Conservation (phyloP, 2,797 vertebrate genomes). For the Periophthalmus magnuspinnatus region DNA sequence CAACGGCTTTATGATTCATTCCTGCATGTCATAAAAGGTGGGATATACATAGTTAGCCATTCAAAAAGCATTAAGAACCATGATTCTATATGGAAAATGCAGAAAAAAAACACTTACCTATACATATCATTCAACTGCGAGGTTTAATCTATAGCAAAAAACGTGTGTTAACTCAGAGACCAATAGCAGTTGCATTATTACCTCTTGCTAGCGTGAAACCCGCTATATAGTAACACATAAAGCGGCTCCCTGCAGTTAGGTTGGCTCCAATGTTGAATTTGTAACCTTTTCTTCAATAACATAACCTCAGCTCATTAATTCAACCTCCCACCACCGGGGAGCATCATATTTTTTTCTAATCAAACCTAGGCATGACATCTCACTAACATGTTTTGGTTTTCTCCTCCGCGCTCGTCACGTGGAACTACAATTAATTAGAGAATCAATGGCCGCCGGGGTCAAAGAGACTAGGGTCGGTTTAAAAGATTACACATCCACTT, state of each 20-base stretch:
- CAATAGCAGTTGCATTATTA: background rate
- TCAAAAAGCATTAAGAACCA: too few species aligned
- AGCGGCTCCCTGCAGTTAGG: conserved; percentile 35
- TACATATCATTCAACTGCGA: too few species aligned
- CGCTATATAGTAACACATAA: conserved; percentile 9
- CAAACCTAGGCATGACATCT: conserved; percentile 7
- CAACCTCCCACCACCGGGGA: conserved; percentile 39
- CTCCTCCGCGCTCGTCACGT: conserved; percentile 21
- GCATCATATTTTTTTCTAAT: conserved; percentile 21
- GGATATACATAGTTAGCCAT: too few species aligned
- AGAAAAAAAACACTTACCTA: too few species aligned
- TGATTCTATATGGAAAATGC: too few species aligned
- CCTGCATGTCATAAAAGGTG: too few species aligned
- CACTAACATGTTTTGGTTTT: conserved; percentile 17
- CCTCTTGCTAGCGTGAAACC: background rate
- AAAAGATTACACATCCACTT: conserved; percentile 54
- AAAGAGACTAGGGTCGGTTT: conserved; percentile 50
- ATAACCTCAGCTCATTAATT: conserved; percentile 41
- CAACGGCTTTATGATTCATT: too few species aligned
- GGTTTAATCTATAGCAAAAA: too few species aligned
- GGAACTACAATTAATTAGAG: conserved; percentile 61
- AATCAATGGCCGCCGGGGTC: conserved; percentile 64
- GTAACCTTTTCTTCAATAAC: conserved; percentile 29
- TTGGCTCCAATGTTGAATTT: conserved; percentile 23
- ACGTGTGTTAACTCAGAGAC: background rate